Evolutionary conservation across 1,140 invertebrate genomes (phyloP).

Genomic region (Drosophila kepulauana): DNA sequence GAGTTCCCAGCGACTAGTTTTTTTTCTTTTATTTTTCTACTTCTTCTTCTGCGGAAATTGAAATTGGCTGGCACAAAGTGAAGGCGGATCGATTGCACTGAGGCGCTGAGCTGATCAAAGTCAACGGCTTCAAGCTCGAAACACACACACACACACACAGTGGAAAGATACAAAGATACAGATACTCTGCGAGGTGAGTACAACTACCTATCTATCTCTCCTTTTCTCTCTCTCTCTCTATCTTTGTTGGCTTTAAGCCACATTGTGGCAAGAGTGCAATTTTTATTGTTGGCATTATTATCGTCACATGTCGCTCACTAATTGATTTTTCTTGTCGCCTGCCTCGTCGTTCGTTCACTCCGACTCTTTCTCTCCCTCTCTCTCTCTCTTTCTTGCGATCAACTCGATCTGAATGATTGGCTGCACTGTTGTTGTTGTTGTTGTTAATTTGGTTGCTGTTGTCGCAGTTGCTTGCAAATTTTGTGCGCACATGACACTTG

Average conservation of each 20-base stretch:
- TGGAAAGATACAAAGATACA: constrained; percentile 39
- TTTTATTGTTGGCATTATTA: constrained; percentile 84
- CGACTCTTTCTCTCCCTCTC: constrained; percentile 7
- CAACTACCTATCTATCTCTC: constrained; percentile 4
- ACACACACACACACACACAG: constrained; percentile 12
- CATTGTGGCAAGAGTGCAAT: constrained; percentile 51
- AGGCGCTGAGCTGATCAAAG: constrained; percentile 61
- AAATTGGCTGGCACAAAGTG: constrained; percentile 58
- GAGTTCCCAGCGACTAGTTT: constrained; percentile 47
- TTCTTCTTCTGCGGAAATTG: constrained; percentile 55
- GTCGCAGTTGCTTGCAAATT: constrained; percentile 67
- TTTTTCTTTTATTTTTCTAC: not conserved
- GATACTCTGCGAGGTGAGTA: constrained; percentile 41
- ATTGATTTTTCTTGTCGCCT: constrained; percentile 85
- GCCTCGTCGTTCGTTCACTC: constrained; percentile 59
- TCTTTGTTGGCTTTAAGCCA: constrained; percentile 5
- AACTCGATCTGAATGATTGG: constrained; percentile 73
- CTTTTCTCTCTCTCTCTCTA: constrained; percentile 1
- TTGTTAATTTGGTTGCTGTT: constrained; percentile 50
- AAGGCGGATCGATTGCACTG: constrained; percentile 69
- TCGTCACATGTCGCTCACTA: constrained; percentile 85
- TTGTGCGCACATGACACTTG: constrained; percentile 69
- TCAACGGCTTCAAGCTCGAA: constrained; percentile 32
- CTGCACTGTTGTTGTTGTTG: constrained; percentile 34
- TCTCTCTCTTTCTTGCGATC: constrained; percentile 16